A percentile compares a stretch with the other conserved stretches of the same genome.
Evolutionary conservation across 2,888 invertebrate species (phyloP).

Genomic region (Pseudococcus jackbeardsleyi): DNA sequence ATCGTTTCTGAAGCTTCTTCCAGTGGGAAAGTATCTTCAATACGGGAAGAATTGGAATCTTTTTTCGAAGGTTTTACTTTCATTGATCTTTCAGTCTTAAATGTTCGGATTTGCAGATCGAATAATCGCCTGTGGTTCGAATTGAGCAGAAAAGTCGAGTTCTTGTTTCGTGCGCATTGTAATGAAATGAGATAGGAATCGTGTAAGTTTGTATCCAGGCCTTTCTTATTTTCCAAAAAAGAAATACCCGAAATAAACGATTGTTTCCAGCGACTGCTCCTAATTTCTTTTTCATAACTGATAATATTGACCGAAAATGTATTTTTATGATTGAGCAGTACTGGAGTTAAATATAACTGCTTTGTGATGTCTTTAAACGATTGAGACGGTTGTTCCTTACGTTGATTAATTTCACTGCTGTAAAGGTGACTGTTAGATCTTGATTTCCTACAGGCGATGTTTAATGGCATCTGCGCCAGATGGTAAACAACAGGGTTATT

Average conservation of each 20-base stretch:
- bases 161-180: background rate
- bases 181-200: background rate
- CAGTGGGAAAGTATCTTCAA: conserved; percentile 74
- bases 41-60: conserved; percentile 78
- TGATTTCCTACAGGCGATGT: conserved; percentile 20
- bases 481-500: conserved; percentile 50
- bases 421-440: conserved; percentile 29
- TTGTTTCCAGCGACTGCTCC: conserved; percentile 69
- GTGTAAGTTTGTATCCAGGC: conserved; percentile 65
- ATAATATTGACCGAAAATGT: conserved; percentile 23
- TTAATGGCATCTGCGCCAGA: conserved; percentile 31
- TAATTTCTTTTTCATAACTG: background rate
- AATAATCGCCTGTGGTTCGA: background rate
- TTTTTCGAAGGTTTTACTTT: conserved; percentile 80
- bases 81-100: conserved; percentile 84
- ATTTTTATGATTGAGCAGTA: background rate
- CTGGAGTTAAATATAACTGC: conserved; percentile 38
- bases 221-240: conserved; percentile 72
- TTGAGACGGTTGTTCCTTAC: background rate
- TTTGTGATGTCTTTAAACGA: conserved; percentile 53
- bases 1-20: conserved; percentile 64
- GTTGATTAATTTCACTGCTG: background rate
- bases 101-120: conserved; percentile 76
- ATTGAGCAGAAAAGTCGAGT: background rate
- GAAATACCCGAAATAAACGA: conserved; percentile 71